Base-by-base conservation (phyloP, 2,113 vertebrate genomes). In the Indicator indicator region DNA sequence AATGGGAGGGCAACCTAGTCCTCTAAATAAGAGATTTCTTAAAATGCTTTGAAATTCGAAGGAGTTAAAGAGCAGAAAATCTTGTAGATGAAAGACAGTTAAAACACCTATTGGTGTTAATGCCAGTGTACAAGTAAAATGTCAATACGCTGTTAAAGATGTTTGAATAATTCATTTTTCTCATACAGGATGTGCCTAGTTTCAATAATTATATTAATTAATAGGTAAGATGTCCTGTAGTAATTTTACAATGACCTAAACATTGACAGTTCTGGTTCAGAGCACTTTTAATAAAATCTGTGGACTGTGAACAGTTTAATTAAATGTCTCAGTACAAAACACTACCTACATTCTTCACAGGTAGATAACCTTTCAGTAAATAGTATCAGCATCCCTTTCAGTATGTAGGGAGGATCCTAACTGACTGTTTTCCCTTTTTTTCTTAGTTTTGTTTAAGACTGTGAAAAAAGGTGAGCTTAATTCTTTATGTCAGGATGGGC, bases 131-230 rank as follows among this genome's bases (percentile, higher is more conserved):
- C 72, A 88, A 86, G 74, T 96, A 84, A 91, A 94, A 86, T 76
- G 73, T 71, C 93, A 96, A 89, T 88, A 93, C 59, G n/a, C 70
- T 70, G 10, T 93, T 93, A 70, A 91, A 86, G 54, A 48, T 79
- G 83, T 17, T 88, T 83, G 56, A 95, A 90, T 89, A 79, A 90
- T 89, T 95, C 1, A 60, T 89, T 94, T 74, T 85, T 83, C 54
- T 84, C 58, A 79, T 87, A 55, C 70, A 72, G 52, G 32, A 64
- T 74, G 54, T 93, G 60, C 63, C 63, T 81, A 69, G n/a, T 85
- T 94, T 92, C 70, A 91, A 11, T 80, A 64, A 72, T 40, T 44
- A 3, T 38, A 79, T 90, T 88, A 85, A 86, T 92, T 93, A 94
- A 78, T 86, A 67, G 13, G 33, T 84, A 68, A 85, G n/a, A 56